A percentile compares a stretch with the other conserved stretches of the same genome.
Evolutionary conservation across 2,797 vertebrate genomes (phyloP).

Genomic region (Myiothlypis coronata): DNA sequence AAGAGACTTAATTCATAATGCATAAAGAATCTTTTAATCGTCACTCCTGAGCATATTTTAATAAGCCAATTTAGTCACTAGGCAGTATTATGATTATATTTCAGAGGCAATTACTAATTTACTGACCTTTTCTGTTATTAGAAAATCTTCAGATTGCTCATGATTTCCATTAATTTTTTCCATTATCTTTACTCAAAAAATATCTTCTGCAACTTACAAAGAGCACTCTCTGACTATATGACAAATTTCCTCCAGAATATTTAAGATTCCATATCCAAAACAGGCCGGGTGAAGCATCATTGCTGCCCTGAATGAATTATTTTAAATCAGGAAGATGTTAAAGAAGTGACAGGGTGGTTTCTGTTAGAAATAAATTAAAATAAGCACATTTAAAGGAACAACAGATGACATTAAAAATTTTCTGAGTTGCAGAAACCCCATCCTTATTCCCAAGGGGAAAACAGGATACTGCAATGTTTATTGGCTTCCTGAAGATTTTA

Average conservation of each 20-base stretch:
- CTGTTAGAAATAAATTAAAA: neutral
- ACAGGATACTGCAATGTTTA: neutral
- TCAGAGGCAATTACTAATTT: neutral
- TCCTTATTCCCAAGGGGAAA: neutral
- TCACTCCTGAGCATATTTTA: neutral
- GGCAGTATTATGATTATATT: neutral
- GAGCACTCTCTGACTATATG: neutral
- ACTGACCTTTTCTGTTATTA: conserved; percentile 3
- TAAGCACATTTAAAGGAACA: neutral
- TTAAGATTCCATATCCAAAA: neutral
- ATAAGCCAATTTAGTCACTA: neutral
- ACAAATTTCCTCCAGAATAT: neutral
- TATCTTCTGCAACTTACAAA: neutral
- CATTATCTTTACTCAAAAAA: neutral
- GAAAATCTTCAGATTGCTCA: neutral
- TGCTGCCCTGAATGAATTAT: neutral
- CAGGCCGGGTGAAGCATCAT: neutral
- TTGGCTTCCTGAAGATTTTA: neutral
- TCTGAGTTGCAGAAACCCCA: neutral
- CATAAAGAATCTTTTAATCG: neutral
- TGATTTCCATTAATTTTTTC: neutral
- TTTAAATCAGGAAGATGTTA: neutral
- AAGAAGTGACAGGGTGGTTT: neutral
- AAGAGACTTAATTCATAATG: neutral
- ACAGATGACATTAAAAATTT: neutral